phyloP scores from a whole-genome alignment of 2,113 vertebrate genomes.

The Takifugu bimaculatus region DNA sequence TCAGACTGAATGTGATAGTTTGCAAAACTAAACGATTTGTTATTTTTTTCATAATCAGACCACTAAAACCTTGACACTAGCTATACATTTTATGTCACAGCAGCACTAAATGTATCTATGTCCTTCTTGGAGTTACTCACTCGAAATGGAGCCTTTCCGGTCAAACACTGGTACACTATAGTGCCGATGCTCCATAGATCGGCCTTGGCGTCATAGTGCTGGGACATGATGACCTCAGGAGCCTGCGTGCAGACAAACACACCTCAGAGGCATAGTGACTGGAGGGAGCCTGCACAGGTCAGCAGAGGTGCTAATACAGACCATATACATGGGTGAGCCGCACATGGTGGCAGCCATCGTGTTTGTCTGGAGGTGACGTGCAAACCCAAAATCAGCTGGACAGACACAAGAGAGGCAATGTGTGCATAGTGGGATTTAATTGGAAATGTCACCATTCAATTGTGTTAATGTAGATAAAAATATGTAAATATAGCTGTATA shows the following conservation, averaged over 20 bases:
- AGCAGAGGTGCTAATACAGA: slow-evolving; percentile 36
- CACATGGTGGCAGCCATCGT: slow-evolving; percentile 95
- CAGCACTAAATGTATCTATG: not conserved
- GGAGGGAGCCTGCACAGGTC: not conserved
- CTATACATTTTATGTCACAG: not conserved
- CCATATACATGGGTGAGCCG: slow-evolving; percentile 99
- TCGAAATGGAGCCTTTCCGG: slow-evolving; percentile 94
- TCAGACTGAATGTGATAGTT: too few species aligned
- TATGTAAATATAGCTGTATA: not conserved
- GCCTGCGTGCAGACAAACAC: slow-evolving; percentile 75
- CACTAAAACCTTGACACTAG: too few species aligned
- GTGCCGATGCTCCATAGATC: slow-evolving; percentile 98
- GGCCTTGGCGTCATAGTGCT: slow-evolving; percentile 94
- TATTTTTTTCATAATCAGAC: too few species aligned
- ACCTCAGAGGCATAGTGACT: slow-evolving; percentile 9
- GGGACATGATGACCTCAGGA: slow-evolving; percentile 97
- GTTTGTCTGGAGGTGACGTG: slow-evolving; percentile 90
- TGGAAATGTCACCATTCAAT: too few species aligned
- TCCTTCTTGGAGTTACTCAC: slow-evolving; percentile 61
- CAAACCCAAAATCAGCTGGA: slow-evolving; percentile 95
- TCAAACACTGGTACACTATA: slow-evolving; percentile 94
- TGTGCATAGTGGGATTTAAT: not conserved
- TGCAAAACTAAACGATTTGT: too few species aligned
- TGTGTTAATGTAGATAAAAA: too few species aligned
- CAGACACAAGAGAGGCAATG: not conserved